Evolutionary conservation across 2,797 vertebrate genomes (phyloP).

Genomic region (Cuculus canorus): DNA sequence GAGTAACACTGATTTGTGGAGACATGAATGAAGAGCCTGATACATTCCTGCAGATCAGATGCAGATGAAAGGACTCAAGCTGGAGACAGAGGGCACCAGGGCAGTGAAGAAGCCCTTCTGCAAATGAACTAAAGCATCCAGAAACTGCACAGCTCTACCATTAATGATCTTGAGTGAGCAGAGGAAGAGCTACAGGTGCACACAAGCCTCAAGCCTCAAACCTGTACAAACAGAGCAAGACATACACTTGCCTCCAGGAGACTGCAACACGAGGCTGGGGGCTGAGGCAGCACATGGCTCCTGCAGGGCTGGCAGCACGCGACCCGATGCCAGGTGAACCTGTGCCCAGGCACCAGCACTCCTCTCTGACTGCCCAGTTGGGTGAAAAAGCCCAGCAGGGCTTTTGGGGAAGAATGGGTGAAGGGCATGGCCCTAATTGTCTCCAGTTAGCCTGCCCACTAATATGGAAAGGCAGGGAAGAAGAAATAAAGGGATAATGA

Average conservation of each 20-base stretch:
- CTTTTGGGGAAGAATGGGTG: not conserved
- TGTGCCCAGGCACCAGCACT: not conserved
- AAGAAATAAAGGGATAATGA: not conserved
- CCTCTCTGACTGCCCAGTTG: not conserved
- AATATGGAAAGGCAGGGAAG: not conserved
- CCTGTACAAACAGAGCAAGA: not conserved
- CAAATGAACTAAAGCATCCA: not conserved
- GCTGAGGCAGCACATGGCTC: not conserved
- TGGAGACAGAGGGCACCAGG: not conserved
- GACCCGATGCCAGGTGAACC: accelerated
- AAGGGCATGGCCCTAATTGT: not conserved
- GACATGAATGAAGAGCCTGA: not conserved
- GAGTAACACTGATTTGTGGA: not conserved
- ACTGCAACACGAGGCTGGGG: accelerated
- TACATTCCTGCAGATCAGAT: not conserved
- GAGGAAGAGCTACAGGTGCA: not conserved
- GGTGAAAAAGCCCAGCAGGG: not conserved
- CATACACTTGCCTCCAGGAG: not conserved
- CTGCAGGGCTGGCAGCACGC: not conserved
- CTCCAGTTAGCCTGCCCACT: not conserved
- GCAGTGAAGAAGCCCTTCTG: not conserved
- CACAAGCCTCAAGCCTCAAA: accelerated
- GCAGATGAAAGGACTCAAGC: not conserved
- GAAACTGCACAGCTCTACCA: not conserved
- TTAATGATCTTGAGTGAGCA: not conserved